phyloP scores from a whole-genome alignment of 2,888 invertebrate species.

The Eurytoma californica region DNA sequence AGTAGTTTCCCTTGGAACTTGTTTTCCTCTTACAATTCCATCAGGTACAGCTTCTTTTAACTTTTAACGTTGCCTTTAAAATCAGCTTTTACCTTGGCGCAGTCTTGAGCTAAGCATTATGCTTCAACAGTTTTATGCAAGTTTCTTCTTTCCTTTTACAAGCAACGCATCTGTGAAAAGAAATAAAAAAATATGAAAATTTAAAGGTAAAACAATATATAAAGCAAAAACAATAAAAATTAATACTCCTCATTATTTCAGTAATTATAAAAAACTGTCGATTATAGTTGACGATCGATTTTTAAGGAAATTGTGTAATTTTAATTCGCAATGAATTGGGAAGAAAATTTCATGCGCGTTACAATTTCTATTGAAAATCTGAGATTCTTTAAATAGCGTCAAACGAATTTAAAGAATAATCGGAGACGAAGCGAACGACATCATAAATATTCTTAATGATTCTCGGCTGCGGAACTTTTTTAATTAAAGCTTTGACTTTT shows the following conservation, averaged over 20 bases:
- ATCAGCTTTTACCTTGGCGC: background rate
- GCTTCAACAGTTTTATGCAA: background rate
- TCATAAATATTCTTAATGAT: no score
- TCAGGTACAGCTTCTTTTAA: background rate
- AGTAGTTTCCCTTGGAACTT: background rate
- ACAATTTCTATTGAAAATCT: no score
- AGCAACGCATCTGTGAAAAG: background rate
- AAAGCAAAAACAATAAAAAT: background rate
- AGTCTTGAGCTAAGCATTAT: background rate
- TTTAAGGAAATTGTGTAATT: no score
- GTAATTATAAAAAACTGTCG: no score
- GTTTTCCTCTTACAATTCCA: conserved; percentile 15
- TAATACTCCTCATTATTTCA: no score
- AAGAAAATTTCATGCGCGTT: no score
- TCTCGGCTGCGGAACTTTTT: no score
- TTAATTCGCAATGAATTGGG: no score
- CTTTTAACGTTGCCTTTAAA: no score
- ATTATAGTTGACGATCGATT: no score
- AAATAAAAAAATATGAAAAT: background rate
- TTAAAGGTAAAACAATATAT: background rate
- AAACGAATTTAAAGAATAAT: background rate
- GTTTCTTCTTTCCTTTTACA: background rate
- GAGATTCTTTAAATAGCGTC: no score
- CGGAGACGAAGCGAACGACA: background rate
- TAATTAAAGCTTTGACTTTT: no score